phyloP scores from a whole-genome alignment of 2,797 vertebrate species.

The Ceryle rudis region DNA sequence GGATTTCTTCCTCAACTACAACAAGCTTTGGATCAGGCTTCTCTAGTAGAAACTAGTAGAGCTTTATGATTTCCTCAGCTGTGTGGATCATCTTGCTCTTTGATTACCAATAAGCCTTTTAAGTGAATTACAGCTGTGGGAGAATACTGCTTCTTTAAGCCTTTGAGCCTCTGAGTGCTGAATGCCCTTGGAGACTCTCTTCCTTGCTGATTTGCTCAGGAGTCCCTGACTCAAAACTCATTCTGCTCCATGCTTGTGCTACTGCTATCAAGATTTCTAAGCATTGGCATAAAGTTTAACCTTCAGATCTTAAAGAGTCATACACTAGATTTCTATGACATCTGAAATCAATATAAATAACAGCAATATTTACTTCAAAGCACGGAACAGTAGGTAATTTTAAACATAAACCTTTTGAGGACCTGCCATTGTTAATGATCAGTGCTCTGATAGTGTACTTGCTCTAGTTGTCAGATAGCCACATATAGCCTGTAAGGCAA shows the following conservation, averaged over 20 bases:
- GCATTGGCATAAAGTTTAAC: conserved; percentile 47
- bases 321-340: neutral
- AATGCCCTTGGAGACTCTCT: conserved; percentile 26
- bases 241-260: conserved; percentile 6
- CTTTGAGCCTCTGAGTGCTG: neutral
- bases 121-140: neutral
- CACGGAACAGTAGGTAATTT: neutral
- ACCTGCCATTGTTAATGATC: neutral
- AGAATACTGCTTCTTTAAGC: neutral
- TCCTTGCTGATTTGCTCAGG: neutral
- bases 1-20: neutral
- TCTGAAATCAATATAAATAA: conserved; percentile 1
- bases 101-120: conserved; percentile 23
- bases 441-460: neutral
- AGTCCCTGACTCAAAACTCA: conserved; percentile 13
- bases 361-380: conserved; percentile 4
- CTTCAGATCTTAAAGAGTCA: conserved; percentile 27
- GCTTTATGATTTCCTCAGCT: neutral
- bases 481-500: neutral
- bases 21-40: neutral
- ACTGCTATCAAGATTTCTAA: conserved; percentile 25
- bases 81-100: neutral
- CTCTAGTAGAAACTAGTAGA: neutral
- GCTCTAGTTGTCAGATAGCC: neutral
- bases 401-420: neutral